Percentiles rank a stretch among this genome's conserved stretches.
Evolutionary conservation across 2,888 invertebrate species (phyloP).

Genomic region (Latrodectus hesperus): DNA sequence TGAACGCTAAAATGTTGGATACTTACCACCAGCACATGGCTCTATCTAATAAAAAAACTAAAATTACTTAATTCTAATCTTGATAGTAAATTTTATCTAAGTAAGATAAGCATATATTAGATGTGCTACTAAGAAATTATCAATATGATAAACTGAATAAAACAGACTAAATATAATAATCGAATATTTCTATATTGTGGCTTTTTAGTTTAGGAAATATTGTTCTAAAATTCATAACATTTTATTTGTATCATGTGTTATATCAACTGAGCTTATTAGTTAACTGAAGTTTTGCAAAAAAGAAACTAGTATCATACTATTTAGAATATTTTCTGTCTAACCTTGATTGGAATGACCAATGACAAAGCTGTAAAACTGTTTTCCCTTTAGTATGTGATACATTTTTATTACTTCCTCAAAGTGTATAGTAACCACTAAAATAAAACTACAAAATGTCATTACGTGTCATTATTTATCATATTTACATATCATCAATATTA

Average conservation of each 20-base stretch:
- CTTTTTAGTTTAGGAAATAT: neutral
- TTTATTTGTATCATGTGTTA: neutral
- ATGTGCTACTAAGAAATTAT: too few species aligned
- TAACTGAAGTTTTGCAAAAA: neutral
- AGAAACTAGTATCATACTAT: too few species aligned
- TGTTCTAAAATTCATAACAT: neutral
- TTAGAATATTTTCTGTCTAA: constrained; percentile 4
- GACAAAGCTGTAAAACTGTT: constrained; percentile 37
- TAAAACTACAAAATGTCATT: constrained; percentile 51
- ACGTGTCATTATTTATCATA: neutral
- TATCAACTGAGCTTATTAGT: constrained; percentile 55
- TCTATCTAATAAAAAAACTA: too few species aligned
- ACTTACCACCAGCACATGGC: too few species aligned
- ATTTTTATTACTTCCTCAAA: constrained; percentile 58
- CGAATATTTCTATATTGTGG: neutral
- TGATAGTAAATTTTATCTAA: too few species aligned
- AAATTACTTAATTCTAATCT: too few species aligned
- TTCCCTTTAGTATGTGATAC: constrained; percentile 63
- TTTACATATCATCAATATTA: neutral
- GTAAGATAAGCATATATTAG: too few species aligned
- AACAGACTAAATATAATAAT: too few species aligned
- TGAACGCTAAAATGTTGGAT: too few species aligned
- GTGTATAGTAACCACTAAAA: constrained; percentile 64
- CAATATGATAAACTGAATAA: too few species aligned
- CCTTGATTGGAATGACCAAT: constrained; percentile 38